phyloP scores from a whole-genome alignment of 92 coral and sea anemone genomes.

The Epizoanthus stellaris region DNA sequence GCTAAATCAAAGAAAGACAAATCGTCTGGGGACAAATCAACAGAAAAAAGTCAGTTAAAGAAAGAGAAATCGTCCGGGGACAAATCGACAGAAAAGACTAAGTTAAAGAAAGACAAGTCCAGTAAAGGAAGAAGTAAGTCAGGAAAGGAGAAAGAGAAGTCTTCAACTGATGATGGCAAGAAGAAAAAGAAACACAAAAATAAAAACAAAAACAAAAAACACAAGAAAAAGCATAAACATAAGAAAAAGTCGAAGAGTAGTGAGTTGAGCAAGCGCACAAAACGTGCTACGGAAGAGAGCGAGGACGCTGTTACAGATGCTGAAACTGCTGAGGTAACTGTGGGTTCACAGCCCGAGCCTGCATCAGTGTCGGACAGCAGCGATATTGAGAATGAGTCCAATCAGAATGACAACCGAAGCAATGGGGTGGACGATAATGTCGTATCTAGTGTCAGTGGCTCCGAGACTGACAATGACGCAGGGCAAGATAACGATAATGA shows the following conservation, averaged over 20 bases:
- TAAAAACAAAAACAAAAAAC: constrained; percentile 21
- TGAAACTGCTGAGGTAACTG: constrained; percentile 2
- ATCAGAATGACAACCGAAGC: neutral
- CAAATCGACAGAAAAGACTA: neutral
- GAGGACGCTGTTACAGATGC: neutral
- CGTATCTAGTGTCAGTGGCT: constrained; percentile 15
- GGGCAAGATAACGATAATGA: constrained; percentile 5
- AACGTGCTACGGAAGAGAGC: neutral
- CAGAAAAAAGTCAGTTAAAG: constrained; percentile 14
- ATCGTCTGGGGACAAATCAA: neutral
- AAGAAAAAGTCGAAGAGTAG: constrained; percentile 26
- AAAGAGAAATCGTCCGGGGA: constrained; percentile 29
- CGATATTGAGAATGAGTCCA: constrained; percentile 15
- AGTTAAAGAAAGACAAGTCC: constrained; percentile 6
- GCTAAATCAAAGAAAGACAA: constrained; percentile 41
- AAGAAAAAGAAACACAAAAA: constrained; percentile 34
- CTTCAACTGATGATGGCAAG: constrained; percentile 41
- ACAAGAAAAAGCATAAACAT: constrained; percentile 34
- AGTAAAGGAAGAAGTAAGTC: constrained; percentile 19
- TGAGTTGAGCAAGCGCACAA: constrained; percentile 15
- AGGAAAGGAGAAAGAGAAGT: constrained; percentile 29
- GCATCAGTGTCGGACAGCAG: constrained; percentile 38
- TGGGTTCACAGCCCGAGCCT: constrained; percentile 9
- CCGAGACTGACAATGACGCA: neutral
- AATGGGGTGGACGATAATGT: neutral